Percentiles rank a stretch among this genome's conserved stretches.
Conservation (phyloP, 2,888 invertebrate genomes). For the Neoitamus cyanurus region DNA sequence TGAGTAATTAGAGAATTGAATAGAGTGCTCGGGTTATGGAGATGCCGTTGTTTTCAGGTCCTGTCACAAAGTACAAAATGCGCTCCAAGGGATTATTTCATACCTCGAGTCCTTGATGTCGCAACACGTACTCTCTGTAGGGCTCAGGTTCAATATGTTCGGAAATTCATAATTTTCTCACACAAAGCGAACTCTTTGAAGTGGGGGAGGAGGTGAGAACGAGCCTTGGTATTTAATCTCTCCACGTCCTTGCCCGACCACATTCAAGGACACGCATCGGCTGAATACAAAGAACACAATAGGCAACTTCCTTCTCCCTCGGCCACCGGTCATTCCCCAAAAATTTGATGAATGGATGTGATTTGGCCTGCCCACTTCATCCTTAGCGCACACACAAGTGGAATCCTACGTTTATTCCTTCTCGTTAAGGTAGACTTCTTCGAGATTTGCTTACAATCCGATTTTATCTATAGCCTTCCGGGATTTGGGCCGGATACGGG, state of each 20-base stretch:
- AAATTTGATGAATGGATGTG: constrained; percentile 20
- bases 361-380: background rate
- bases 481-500: constrained; percentile 24
- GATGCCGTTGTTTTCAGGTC: background rate
- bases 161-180: background rate
- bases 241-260: background rate
- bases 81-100: background rate
- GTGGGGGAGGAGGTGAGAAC: background rate
- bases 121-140: background rate
- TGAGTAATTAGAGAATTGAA: background rate
- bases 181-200: background rate
- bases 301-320: background rate
- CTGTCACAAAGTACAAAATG: background rate
- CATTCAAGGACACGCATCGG: background rate
- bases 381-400: background rate
- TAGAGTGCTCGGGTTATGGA: constrained; percentile 5
- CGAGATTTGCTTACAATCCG: constrained; percentile 39
- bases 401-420: background rate
- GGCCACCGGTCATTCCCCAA: background rate
- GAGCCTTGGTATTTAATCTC: background rate
- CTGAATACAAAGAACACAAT: background rate
- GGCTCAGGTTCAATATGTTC: background rate
- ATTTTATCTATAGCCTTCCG: constrained; percentile 27
- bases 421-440: constrained; percentile 18
- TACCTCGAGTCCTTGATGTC: background rate